Percentiles rank a stretch among this genome's conserved stretches.
Conservation (phyloP, 1,140 invertebrate species). For the Tribolium madens region DNA sequence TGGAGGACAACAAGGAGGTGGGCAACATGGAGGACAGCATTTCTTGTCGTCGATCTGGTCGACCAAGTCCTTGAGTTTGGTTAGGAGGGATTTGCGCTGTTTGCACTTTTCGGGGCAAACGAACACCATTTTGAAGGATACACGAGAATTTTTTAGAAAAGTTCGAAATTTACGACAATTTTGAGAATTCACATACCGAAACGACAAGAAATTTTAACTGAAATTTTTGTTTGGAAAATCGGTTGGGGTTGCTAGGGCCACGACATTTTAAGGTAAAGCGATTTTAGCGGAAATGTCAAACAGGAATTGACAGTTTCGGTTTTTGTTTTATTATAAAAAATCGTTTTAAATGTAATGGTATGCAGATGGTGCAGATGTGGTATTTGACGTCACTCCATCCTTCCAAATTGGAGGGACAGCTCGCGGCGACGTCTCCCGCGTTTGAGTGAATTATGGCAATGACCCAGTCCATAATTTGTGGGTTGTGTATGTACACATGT, state of each 20-base stretch:
- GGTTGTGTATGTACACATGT: conserved; percentile 2
- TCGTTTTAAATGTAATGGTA: too few species aligned
- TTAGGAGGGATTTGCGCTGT: conserved; percentile 57
- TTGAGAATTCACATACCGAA: conserved; percentile 22
- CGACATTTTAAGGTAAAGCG: neutral
- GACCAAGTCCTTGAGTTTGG: conserved; percentile 59
- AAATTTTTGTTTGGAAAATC: conserved; percentile 14
- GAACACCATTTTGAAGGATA: conserved; percentile 49
- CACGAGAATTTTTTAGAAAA: neutral
- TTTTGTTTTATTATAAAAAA: too few species aligned
- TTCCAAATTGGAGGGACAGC: too few species aligned
- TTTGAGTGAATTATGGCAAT: conserved; percentile 19
- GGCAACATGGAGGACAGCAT: conserved; percentile 55
- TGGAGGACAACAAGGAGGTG: conserved; percentile 50
- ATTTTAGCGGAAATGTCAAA: neutral
- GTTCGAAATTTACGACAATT: conserved; percentile 6
- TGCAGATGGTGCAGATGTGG: too few species aligned
- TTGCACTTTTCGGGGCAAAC: conserved; percentile 57
- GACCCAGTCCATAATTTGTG: conserved; percentile 10
- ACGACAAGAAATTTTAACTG: neutral
- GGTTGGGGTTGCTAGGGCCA: neutral
- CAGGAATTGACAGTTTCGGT: too few species aligned
- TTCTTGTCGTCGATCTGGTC: conserved; percentile 58
- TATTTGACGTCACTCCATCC: too few species aligned
- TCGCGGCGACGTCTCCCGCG: neutral